Evolutionary conservation across 2,797 vertebrate species (phyloP), one percentile per base, ranked within the genome.

Genomic region (Gymnocypris eckloni): DNA sequence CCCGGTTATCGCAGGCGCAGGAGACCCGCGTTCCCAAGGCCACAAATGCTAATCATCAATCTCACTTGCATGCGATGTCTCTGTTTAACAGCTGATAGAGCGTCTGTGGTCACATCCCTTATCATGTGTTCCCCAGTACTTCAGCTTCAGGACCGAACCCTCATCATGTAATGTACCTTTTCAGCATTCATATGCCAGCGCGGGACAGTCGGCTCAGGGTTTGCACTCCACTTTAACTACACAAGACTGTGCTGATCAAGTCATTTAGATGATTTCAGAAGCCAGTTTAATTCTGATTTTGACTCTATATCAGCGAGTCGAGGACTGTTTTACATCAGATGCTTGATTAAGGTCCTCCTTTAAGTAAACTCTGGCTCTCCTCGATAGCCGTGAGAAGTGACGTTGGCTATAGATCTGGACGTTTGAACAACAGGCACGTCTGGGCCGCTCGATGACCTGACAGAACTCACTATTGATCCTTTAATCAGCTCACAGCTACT

Each of bases 71-170:
- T 91, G 93, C 94, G 93, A 94, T 80, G 95, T 97, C 97, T 98
- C 97, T 98, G 97, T 97, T 97, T 97, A 97, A 97, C 95, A 96
- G 96, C 97, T 97, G 97, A 98, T 98, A 98, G 96, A 95, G 94
- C 82, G 95, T 96, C 97, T 95, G 97, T 96, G 95, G 96, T 95
- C 95, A 95, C 94, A 93, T 88, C 96, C 95, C 97, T 98, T 98
- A 98, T 98, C 97, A 96, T 95, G 96, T 94, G 92, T 96, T 33
- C 43, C 77, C 84, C 89, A 69, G 90, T 87, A 89, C 88, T 89
- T 90, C 85, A 87, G 86, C 93, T 94, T 94, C 93, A 92, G 89
- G 93, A 92, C 90, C 71, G 13, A 96, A 96, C 95, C 91, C 92
- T 95, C 95, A 96, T 97, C 96, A 97, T 97, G 97, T 97, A 97